Evolutionary conservation across 2,113 vertebrate species (phyloP), one percentile per base, ranked within the genome.

Genomic region (Xenopus laevis): DNA sequence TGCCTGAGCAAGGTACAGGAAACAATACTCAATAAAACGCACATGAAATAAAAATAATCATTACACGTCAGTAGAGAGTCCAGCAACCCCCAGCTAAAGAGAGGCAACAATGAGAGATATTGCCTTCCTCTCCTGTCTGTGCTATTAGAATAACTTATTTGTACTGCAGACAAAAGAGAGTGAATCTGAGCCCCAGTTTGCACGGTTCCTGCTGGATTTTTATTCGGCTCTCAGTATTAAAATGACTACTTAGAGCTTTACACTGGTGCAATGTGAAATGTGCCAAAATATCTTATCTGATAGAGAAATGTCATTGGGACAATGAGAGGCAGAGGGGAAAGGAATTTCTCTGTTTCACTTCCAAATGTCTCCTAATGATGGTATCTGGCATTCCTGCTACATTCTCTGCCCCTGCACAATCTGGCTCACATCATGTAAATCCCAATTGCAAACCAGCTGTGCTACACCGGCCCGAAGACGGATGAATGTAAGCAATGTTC

Each of bases 341-440:
- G 67, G 67, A 77, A 77, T 77, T 64, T 55, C 74, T 70, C 74
- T 77, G 74, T 77, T 77, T 70, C 59, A 17, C 18, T 70, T 77
- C 74, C 74, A 77, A 70, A 64, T 64, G 74, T 77, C 74, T 77
- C 61, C 23, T 63, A 70, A 77, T 70, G 66, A 77, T 77, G 62
- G 17, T 33, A 70, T 70, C 66, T 64, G 60, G 74, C 58, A 77
- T 77, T 64, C 74, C 67, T 62, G 58, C 45, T 61, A 57, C 59
- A 77, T 77, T 77, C 59, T 57, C 58, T 70, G 67, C 74, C 74
- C 67, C 0, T 33, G 40, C 44, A 77, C 45, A 77, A 77, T 69
- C 74, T 77, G 2, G 45, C 70, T 53, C 68, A 52, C 46, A 75
- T 75, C 73, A 53, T 75, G 73, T 61, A 68, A 55, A 62, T 47